Base-by-base conservation (phyloP, 2,888 invertebrate species). In the Cinara cedri region DNA sequence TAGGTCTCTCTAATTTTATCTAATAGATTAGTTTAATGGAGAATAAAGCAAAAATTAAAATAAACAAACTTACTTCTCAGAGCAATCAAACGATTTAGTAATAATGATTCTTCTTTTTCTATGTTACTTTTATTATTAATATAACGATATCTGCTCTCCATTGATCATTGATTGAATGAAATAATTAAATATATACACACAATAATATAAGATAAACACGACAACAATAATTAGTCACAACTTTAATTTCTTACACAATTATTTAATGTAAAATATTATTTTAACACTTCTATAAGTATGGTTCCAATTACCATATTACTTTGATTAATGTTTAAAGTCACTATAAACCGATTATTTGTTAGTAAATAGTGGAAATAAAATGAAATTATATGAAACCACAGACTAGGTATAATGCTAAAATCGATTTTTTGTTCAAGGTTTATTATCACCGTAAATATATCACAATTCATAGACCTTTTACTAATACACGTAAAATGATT, bases 31-130 rank as follows among this genome's bases (percentile, higher is more conserved):
- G n/a, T n/a, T n/a, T n/a, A 49, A 4, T 49, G 49, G n/a, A 49
- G 6, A 11, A 16, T 13, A 46, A 46, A 8, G 10, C 14, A 46
- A 46, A 46, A 46, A 46, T 46, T 3, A 46, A 46, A 49, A 49
- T 49, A n/a, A n/a, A 34, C 6, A 34, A 34, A 66, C 76, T 0
- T 60, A 78, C 76, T 78, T 68, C 60, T 66, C 0, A 78, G 34
- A 19, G 68, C 76, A 60, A 78, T 78, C 21, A 78, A 68, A 34
- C 76, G 76, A 34, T 78, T 21, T 3, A 78, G 49, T 34, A 78
- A 72, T 19, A 34, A 68, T 11, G 65, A 19, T 68, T 78, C 76
- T 68, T 78, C 76, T 68, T 78, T 57, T 21, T 46, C 49, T 13
- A 49, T 11, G 9, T 13, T 63, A 21, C 3, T 21, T 63, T 68